phyloP scores from a whole-genome alignment of 2,888 invertebrate genomes.

The Smittia aterrima region DNA sequence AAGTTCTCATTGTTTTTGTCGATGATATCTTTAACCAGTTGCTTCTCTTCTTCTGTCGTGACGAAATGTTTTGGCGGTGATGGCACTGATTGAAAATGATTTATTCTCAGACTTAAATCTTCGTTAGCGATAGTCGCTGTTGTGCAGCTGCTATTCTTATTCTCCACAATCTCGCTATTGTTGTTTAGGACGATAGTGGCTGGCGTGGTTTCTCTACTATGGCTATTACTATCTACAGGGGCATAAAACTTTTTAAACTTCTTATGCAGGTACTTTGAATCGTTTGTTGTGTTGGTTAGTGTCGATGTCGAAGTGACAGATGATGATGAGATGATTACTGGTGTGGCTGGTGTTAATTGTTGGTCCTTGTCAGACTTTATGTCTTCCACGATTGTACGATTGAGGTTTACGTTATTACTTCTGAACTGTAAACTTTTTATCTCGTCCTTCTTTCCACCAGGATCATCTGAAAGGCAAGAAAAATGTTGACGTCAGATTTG shows the following conservation, averaged over 20 bases:
- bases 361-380: constrained; percentile 26
- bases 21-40: constrained; percentile 35
- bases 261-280: constrained; percentile 82
- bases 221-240: constrained; percentile 46
- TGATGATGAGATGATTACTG: constrained; percentile 42
- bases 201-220: constrained; percentile 43
- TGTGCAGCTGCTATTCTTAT: constrained; percentile 24
- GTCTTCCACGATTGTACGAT: constrained; percentile 28
- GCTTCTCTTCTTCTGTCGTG: constrained; percentile 37
- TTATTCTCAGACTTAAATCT: constrained; percentile 21
- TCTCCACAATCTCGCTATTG: constrained; percentile 30
- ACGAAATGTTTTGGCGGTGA: constrained; percentile 32
- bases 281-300: constrained; percentile 52
- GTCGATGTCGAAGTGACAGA: constrained; percentile 42
- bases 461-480: constrained; percentile 49
- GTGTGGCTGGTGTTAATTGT: constrained; percentile 43
- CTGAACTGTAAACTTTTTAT: constrained; percentile 44
- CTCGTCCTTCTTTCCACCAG: constrained; percentile 49
- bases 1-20: constrained; percentile 38
- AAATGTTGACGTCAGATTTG: neutral
- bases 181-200: constrained; percentile 46
- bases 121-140: neutral
- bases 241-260: constrained; percentile 85
- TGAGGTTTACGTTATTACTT: constrained; percentile 44
- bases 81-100: constrained; percentile 21